Conservation (phyloP, 2,113 vertebrate genomes). For the Poeciliopsis retropinna region DNA sequence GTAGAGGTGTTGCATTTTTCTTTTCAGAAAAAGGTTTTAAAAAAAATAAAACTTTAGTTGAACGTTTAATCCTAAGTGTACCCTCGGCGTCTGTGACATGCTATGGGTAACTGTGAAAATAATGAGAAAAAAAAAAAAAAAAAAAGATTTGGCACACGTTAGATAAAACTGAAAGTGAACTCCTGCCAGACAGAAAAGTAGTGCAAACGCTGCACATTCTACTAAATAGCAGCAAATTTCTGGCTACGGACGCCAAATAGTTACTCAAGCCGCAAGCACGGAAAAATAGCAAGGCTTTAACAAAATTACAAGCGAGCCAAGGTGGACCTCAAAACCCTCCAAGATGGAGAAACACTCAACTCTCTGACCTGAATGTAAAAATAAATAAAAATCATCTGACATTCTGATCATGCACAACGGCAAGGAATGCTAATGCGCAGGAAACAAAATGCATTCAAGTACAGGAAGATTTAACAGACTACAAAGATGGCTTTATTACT, state of each 20-base stretch:
- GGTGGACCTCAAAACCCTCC: slow-evolving; percentile 4
- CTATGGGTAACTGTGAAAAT: not conserved
- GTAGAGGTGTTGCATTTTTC: not conserved
- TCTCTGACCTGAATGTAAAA: slow-evolving; percentile 9
- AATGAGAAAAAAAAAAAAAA: not conserved
- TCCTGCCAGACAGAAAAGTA: not conserved
- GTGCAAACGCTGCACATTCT: not conserved
- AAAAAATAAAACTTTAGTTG: not conserved
- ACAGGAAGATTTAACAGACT: too few species aligned
- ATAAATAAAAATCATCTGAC: too few species aligned
- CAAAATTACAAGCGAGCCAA: not conserved
- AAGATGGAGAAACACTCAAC: slow-evolving; percentile 6
- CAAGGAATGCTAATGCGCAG: too few species aligned
- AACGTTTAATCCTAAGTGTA: not conserved
- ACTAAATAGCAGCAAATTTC: slow-evolving; percentile 3
- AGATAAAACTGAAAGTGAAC: slow-evolving; percentile 3
- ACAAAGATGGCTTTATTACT: not conserved
- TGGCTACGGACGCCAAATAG: slow-evolving; percentile 12
- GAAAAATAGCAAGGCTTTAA: not conserved
- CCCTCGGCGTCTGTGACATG: not conserved
- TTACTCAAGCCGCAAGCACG: slow-evolving; percentile 1
- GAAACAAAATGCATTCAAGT: not conserved
- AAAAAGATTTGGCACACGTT: not conserved
- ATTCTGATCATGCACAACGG: too few species aligned
- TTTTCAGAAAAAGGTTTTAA: not conserved